These are phyloP conservation scores for Leguminivora glycinivorella DNA, from an alignment of 1,140 invertebrate genomes.

Conservation along the genomic window DNA sequence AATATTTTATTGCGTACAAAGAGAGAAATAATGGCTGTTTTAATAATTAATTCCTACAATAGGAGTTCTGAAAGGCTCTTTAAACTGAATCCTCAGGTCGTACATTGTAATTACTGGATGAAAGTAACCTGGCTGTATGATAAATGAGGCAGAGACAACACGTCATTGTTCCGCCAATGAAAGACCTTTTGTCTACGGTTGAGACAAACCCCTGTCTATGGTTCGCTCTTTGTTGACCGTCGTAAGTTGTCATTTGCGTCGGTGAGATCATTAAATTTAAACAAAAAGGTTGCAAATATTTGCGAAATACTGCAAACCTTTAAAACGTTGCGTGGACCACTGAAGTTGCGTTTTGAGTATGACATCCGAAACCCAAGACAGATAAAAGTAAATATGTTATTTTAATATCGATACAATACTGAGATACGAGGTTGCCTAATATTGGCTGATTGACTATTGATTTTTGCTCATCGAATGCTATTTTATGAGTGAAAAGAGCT, in stretches of 20 bases:
- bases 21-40: slow-evolving; percentile 46
- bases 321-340: slow-evolving; percentile 4
- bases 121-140: slow-evolving; percentile 75
- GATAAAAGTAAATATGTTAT: neutral
- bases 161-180: no score
- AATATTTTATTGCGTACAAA: slow-evolving; percentile 35
- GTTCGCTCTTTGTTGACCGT: slow-evolving; percentile 64
- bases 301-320: slow-evolving; percentile 45
- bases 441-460: no score
- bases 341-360: neutral
- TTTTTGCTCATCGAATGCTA: neutral
- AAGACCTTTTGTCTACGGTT: slow-evolving; percentile 53
- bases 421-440: no score
- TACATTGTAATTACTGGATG: slow-evolving; percentile 73
- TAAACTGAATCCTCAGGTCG: slow-evolving; percentile 45
- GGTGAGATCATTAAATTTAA: slow-evolving; percentile 67
- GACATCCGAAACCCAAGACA: neutral
- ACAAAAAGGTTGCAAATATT: slow-evolving; percentile 49
- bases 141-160: slow-evolving; percentile 72
- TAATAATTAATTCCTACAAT: slow-evolving; percentile 58
- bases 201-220: slow-evolving; percentile 68
- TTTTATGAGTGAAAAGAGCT: no score
- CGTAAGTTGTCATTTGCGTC: slow-evolving; percentile 52
- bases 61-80: slow-evolving; percentile 37
- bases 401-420: no score